Base-by-base conservation (phyloP, 2,888 invertebrate species). In the Drosophila sordidula region DNA sequence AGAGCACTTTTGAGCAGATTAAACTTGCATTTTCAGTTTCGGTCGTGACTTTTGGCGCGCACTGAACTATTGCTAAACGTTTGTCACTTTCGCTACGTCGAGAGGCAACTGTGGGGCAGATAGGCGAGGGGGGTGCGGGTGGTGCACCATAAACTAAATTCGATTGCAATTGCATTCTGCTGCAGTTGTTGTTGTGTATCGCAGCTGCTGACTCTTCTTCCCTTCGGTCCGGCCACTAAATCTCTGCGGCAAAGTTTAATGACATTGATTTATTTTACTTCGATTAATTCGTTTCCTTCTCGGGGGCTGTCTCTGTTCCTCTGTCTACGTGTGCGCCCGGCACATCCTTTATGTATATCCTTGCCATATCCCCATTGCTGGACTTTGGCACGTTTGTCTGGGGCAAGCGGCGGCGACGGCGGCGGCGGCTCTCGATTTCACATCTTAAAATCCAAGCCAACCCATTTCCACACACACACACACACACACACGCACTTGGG, bases 201-300 rank as follows among this genome's bases (percentile, higher is more conserved):
- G 11, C 22, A 38, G 34, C 9, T 55, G 41, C 32, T 46, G 57
- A 44, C 55, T 50, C 52, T 50, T 12, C 18, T 34, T 12, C 29
- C 1, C 12, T 29, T 44, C 45, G 70, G 54, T 64, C 22, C 63
- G 69, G 71, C 73, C 74, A 75, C 72, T 84, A 89, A 90, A 90
- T 90, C 90, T 87, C 75, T 80, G 75, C 69, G 68, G 72, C 52
- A 80, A 89, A 89, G 84, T 90, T 84, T 88, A 80, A 80, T 84
- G 91, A 91, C 91, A 89, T 91, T 91, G 91, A 91, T 91, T 91
- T 91, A 91, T 91, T 91, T 91, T 81, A 90, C 86, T 91, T 91
- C 92, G 92, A 91, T 91, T 91, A 91, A 91, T 91, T 90, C 87
- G 89, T 90, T 91, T 90, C 83, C 82, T 69, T 14, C n/a, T 8